These are phyloP conservation scores for Anoura caudifer DNA, from an alignment of 2,113 vertebrate genomes.

Conservation along the genomic window DNA sequence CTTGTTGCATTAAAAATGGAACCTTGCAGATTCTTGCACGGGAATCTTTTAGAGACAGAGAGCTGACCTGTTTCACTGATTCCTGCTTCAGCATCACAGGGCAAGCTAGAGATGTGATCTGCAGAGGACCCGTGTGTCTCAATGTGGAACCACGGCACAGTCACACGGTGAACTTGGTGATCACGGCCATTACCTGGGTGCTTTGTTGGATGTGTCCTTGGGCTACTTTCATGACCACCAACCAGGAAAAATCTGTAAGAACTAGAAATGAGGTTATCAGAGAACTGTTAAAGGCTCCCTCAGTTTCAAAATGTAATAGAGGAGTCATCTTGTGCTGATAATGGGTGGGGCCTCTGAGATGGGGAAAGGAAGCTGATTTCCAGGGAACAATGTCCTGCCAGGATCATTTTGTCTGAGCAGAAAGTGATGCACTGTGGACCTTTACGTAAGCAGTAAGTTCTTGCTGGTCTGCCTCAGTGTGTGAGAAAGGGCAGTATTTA, in stretches of 20 bases:
- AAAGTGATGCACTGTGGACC: background rate
- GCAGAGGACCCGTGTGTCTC: background rate
- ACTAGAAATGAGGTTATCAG: conserved; percentile 3
- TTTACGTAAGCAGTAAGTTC: background rate
- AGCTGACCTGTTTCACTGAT: background rate
- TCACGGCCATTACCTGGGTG: fast-evolving
- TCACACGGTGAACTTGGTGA: background rate
- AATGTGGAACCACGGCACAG: background rate
- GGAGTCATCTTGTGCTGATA: background rate
- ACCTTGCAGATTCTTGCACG: background rate
- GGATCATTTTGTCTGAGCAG: background rate
- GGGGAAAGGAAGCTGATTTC: background rate
- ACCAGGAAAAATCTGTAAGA: background rate
- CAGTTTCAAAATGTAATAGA: background rate
- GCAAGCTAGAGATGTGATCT: background rate
- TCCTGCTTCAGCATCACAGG: background rate
- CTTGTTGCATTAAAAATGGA: background rate
- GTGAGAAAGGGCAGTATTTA: background rate
- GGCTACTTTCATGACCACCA: background rate
- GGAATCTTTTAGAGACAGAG: conserved; percentile 12
- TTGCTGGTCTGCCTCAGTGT: background rate
- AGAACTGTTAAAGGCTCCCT: background rate
- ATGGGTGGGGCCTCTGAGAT: background rate
- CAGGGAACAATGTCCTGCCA: background rate
- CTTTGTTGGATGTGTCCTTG: background rate